Percentiles rank a stretch among this genome's conserved stretches.
Conservation (phyloP, 2,888 invertebrate genomes). For the Elegia similella region DNA sequence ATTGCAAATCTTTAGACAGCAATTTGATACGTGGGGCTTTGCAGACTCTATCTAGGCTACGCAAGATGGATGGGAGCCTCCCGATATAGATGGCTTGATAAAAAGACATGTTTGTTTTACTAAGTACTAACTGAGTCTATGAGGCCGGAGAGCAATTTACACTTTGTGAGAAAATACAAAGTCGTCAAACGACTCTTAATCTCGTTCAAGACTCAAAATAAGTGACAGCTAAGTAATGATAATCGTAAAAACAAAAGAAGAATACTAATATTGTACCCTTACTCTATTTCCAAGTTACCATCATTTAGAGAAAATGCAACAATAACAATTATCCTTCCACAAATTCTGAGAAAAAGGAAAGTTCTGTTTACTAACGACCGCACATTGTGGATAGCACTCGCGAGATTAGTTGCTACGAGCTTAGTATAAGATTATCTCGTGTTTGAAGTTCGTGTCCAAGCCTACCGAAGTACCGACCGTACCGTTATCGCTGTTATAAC, state of each 20-base stretch:
- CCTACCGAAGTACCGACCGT: too few relatives aligned
- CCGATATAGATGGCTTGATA: background rate
- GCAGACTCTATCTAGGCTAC: background rate
- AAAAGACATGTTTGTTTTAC: background rate
- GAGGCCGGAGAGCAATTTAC: too few relatives aligned
- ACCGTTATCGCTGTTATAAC: too few relatives aligned
- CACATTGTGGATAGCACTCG: background rate
- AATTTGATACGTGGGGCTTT: background rate
- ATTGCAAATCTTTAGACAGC: background rate
- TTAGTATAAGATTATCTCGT: background rate
- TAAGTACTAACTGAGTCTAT: too few relatives aligned
- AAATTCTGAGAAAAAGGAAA: constrained; percentile 1
- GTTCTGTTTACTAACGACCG: background rate
- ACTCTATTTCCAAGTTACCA: background rate
- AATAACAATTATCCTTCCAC: constrained; percentile 23
- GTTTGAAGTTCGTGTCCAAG: too few relatives aligned
- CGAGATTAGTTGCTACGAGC: background rate
- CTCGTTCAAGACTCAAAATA: too few relatives aligned
- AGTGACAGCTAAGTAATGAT: too few relatives aligned
- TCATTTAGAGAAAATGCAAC: constrained; percentile 14
- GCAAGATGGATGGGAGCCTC: background rate
- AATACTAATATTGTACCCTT: background rate
- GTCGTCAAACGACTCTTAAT: too few relatives aligned
- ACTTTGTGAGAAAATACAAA: too few relatives aligned
- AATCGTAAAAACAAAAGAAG: background rate